Conservation (phyloP, 2,888 invertebrate species). For the Protophormia terraenovae region DNA sequence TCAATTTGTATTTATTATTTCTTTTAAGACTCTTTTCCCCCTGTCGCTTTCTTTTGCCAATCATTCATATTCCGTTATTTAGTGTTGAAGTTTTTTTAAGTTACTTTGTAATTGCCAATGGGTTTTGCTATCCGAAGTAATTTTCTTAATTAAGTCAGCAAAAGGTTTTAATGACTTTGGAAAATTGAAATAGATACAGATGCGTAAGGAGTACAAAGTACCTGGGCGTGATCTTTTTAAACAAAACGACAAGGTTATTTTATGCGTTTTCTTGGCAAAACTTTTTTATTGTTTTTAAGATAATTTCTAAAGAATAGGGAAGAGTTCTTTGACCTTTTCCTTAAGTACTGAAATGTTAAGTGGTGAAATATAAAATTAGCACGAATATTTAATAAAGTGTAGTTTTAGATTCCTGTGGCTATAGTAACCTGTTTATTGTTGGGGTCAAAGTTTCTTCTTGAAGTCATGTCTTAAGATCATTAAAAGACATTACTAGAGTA, state of each 20-base stretch:
- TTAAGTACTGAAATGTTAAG: no score
- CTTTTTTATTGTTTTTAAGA: neutral
- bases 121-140: neutral
- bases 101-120: neutral
- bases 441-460: no score
- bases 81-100: neutral
- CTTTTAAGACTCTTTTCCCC: neutral
- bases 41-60: neutral
- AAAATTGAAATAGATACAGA: slow-evolving; percentile 47
- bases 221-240: neutral
- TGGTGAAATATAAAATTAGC: no score
- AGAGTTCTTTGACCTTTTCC: no score
- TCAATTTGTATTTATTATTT: neutral
- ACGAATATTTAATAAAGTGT: no score
- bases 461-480: no score
- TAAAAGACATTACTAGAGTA: no score
- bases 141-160: slow-evolving; percentile 51
- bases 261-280: neutral
- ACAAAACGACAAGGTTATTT: neutral
- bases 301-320: no score
- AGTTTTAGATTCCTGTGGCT: no score
- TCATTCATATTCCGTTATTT: neutral
- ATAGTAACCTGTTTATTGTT: no score
- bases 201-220: neutral
- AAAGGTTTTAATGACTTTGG: slow-evolving; percentile 47